Conservation (phyloP, 2,797 vertebrate genomes). For the Chaetodon trifasciatus region DNA sequence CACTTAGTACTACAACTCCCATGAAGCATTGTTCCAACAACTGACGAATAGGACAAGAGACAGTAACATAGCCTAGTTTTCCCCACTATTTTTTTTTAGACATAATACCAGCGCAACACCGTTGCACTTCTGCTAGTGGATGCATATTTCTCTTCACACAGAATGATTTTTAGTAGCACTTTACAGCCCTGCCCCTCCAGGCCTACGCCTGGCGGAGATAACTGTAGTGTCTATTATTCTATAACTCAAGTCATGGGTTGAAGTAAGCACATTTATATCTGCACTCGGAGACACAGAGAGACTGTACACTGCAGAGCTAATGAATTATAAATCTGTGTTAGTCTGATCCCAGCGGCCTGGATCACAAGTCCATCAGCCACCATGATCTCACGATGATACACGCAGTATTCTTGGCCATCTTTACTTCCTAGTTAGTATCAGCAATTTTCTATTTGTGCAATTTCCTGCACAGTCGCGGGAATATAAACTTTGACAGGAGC, state of each 20-base stretch:
- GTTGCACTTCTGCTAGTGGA: no score
- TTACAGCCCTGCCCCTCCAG: no score
- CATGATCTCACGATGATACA: not conserved
- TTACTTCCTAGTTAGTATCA: not conserved
- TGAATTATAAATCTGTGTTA: conserved; percentile 10
- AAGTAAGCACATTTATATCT: conserved; percentile 3
- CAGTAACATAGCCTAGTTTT: no score
- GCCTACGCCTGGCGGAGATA: no score
- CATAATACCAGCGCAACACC: no score
- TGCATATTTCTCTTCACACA: no score
- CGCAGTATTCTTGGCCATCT: no score
- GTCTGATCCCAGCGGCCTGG: not conserved
- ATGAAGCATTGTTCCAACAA: no score
- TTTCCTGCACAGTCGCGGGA: not conserved
- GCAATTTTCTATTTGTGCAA: not conserved
- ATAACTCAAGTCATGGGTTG: not conserved
- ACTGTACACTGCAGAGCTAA: not conserved
- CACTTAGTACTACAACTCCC: no score
- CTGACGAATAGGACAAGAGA: no score
- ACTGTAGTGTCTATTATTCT: not conserved
- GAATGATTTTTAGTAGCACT: no score
- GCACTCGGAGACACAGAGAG: not conserved
- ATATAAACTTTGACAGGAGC: not conserved
- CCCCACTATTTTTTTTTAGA: no score
- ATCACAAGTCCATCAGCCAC: conserved; percentile 9